phyloP scores from a whole-genome alignment of 2,888 invertebrate species.

The Azorinus chamasolen region DNA sequence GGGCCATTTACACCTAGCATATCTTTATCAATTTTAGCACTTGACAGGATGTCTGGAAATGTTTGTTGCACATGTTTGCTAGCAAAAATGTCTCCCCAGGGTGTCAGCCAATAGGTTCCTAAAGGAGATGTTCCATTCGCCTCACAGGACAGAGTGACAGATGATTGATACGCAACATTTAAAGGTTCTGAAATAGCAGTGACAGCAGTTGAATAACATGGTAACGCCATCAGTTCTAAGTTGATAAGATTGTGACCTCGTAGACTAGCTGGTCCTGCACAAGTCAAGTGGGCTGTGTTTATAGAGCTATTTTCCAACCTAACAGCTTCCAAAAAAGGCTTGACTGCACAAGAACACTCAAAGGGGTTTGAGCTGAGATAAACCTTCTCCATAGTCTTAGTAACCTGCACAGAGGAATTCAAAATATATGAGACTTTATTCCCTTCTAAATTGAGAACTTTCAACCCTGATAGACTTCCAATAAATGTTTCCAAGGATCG shows the following conservation, averaged over 20 bases:
- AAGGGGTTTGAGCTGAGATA: conserved; percentile 74
- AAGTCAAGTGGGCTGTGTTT: conserved; percentile 47
- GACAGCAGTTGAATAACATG: conserved; percentile 71
- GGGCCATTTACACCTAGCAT: conserved; percentile 35
- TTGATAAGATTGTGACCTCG: conserved; percentile 49
- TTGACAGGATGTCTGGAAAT: conserved; percentile 30
- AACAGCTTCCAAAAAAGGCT: conserved; percentile 52
- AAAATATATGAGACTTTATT: conserved; percentile 61
- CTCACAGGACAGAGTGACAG: conserved; percentile 69
- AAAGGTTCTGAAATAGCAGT: conserved; percentile 37
- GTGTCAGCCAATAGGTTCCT: conserved; percentile 77
- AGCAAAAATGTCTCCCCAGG: conserved; percentile 74
- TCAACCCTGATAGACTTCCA: conserved; percentile 42
- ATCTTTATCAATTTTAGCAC: conserved; percentile 13
- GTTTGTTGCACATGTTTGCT: conserved; percentile 44
- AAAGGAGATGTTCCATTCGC: conserved; percentile 68
- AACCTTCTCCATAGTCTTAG: conserved; percentile 49
- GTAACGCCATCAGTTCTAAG: conserved; percentile 45
- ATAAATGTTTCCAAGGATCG: conserved; percentile 39
- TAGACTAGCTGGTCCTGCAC: conserved; percentile 60
- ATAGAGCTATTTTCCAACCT: conserved; percentile 37
- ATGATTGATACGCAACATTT: conserved; percentile 40
- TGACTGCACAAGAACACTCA: conserved; percentile 79
- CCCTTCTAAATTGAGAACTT: conserved; percentile 43
- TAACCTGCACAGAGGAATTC: conserved; percentile 30